phyloP scores from a whole-genome alignment of 2,888 invertebrate species.

The Monochamus alternatus region DNA sequence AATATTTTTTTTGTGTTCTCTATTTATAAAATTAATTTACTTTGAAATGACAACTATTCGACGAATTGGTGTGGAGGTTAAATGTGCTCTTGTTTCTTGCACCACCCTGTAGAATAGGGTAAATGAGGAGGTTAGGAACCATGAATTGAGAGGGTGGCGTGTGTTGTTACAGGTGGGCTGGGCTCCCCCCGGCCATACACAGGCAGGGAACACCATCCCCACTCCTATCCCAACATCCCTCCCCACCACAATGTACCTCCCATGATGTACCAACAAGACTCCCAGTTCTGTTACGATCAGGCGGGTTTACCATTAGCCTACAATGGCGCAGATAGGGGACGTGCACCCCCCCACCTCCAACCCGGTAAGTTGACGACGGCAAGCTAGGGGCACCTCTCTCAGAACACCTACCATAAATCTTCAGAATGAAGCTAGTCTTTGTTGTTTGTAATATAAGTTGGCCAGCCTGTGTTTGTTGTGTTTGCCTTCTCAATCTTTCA shows the following conservation, averaged over 20 bases:
- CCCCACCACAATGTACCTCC: conserved; percentile 72
- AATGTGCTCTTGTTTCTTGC: conserved; percentile 20
- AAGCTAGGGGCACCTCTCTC: conserved; percentile 55
- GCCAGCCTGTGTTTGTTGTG: conserved; percentile 9
- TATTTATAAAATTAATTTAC: not conserved
- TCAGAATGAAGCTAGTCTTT: conserved; percentile 33
- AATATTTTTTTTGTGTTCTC: too few relatives aligned
- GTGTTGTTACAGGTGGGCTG: conserved; percentile 75
- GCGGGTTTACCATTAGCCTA: conserved; percentile 71
- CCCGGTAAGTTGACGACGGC: conserved; percentile 69
- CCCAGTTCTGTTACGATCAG: conserved; percentile 77
- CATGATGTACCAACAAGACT: conserved; percentile 72
- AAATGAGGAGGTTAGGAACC: conserved; percentile 40
- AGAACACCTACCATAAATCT: conserved; percentile 44
- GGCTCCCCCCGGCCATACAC: conserved; percentile 74
- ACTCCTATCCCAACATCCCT: conserved; percentile 75
- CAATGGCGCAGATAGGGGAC: conserved; percentile 70
- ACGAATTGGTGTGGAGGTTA: conserved; percentile 29
- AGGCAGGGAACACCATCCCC: conserved; percentile 71
- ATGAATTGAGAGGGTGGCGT: conserved; percentile 65
- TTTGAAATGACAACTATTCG: too few relatives aligned
- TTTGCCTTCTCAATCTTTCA: conserved; percentile 37
- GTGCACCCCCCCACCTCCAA: conserved; percentile 69
- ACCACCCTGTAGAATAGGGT: conserved; percentile 45
- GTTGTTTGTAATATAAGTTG: not conserved